These are phyloP conservation scores for Drepana falcataria DNA, from an alignment of 2,888 invertebrate species.

Conservation along the genomic window DNA sequence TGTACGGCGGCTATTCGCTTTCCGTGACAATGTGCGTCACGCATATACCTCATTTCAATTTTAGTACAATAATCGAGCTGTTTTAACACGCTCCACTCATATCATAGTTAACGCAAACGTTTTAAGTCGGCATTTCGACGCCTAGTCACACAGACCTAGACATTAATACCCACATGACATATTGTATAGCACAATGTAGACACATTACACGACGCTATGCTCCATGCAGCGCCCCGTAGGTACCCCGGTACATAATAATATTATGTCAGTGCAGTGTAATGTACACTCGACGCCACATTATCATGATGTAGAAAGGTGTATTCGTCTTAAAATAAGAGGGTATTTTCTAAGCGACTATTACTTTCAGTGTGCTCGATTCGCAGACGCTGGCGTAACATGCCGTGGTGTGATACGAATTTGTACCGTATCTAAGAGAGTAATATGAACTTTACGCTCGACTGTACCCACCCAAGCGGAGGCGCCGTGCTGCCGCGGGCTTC, in stretches of 20 bases:
- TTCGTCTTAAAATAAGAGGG: slow-evolving; percentile 26
- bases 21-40: slow-evolving; percentile 52
- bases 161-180: slow-evolving; percentile 35
- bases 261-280: slow-evolving; percentile 36
- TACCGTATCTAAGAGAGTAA: slow-evolving; percentile 13
- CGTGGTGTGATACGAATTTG: slow-evolving; percentile 13
- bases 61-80: slow-evolving; percentile 39
- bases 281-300: slow-evolving; percentile 36
- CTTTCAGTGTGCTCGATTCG: slow-evolving; percentile 10
- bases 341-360: slow-evolving; percentile 23
- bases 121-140: slow-evolving; percentile 29
- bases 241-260: slow-evolving; percentile 28
- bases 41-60: slow-evolving; percentile 47
- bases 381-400: slow-evolving; percentile 3
- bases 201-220: slow-evolving; percentile 31
- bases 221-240: slow-evolving; percentile 17
- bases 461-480: slow-evolving; percentile 8
- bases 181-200: slow-evolving; percentile 33
- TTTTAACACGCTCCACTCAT: slow-evolving; percentile 29
- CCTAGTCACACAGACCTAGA: slow-evolving; percentile 29
- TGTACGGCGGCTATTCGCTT: slow-evolving; percentile 34
- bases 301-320: slow-evolving; percentile 29
- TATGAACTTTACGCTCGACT: slow-evolving; percentile 16
- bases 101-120: slow-evolving; percentile 32
- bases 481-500: slow-evolving; percentile 6